Evolutionary conservation across 2,113 vertebrate genomes (phyloP).

Genomic region (Siniperca chuatsi): DNA sequence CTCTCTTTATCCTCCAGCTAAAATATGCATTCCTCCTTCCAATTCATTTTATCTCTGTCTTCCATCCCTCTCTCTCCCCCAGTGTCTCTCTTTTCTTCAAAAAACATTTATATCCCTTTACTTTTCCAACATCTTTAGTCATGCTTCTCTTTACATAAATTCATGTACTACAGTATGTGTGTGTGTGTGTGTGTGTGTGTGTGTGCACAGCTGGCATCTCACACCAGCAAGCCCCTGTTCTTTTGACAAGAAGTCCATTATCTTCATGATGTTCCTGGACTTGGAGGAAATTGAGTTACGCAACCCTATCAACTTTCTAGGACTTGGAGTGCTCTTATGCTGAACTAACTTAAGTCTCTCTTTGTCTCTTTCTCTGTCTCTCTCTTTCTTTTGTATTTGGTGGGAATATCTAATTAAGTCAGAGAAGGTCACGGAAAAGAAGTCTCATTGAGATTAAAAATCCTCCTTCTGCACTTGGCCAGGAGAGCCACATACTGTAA

Average conservation of each 20-base stretch:
- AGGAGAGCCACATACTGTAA: not conserved
- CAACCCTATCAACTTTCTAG: slow-evolving; percentile 50
- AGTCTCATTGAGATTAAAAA: slow-evolving; percentile 18
- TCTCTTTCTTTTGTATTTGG: slow-evolving; percentile 16
- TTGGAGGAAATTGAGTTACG: slow-evolving; percentile 70
- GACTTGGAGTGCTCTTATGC: slow-evolving; percentile 48
- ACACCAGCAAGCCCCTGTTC: slow-evolving; percentile 43
- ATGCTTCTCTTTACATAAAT: slow-evolving; percentile 22
- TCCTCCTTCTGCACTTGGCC: not conserved
- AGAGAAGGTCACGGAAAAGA: slow-evolving; percentile 6
- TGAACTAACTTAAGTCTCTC: slow-evolving; percentile 47
- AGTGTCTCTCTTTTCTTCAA: slow-evolving; percentile 25
- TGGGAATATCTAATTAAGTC: slow-evolving; percentile 12
- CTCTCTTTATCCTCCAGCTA: slow-evolving; percentile 49
- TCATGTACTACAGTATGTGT: slow-evolving; percentile 6
- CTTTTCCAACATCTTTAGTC: slow-evolving; percentile 12
- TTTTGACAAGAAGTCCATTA: slow-evolving; percentile 71
- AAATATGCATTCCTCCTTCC: slow-evolving; percentile 41
- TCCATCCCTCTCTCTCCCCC: not conserved
- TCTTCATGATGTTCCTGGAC: slow-evolving; percentile 65
- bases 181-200: not conserved
- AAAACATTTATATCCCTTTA: slow-evolving; percentile 17
- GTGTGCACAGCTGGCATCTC: slow-evolving; percentile 23
- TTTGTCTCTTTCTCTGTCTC: not conserved
- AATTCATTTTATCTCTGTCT: slow-evolving; percentile 43